Percentiles rank a stretch among this genome's conserved stretches.
Evolutionary conservation across 2,113 vertebrate genomes (phyloP).

Genomic region (Paraplagusia blochii): DNA sequence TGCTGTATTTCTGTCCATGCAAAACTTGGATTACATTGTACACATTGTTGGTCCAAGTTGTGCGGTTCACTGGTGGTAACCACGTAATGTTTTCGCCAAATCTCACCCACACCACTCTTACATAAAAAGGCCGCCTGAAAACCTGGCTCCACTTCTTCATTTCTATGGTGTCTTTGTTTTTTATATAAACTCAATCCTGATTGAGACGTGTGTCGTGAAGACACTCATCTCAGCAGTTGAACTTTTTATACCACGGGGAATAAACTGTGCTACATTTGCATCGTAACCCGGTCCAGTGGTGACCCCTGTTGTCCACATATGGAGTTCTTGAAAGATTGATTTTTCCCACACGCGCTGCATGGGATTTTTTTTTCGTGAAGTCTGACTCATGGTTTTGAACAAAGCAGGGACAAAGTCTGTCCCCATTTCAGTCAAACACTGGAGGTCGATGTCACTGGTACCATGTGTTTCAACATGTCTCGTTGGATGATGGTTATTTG

Average conservation of each 20-base stretch:
- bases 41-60: too few relatives aligned
- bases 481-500: conserved; percentile 50
- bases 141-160: neutral
- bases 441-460: conserved; percentile 39
- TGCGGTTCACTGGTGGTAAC: too few relatives aligned
- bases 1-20: too few relatives aligned
- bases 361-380: conserved; percentile 35
- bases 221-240: conserved; percentile 54
- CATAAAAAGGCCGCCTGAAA: too few relatives aligned
- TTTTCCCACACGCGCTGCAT: conserved; percentile 46
- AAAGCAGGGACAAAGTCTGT: conserved; percentile 37
- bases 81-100: too few relatives aligned
- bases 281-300: neutral
- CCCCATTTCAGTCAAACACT: conserved; percentile 15
- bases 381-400: too few relatives aligned
- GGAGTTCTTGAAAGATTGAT: conserved; percentile 37
- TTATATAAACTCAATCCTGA: conserved; percentile 18
- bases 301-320: conserved; percentile 25
- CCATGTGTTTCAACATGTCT: conserved; percentile 46
- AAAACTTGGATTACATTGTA: too few relatives aligned
- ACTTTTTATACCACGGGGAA: conserved; percentile 32
- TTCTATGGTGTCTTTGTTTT: neutral
- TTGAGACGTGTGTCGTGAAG: conserved; percentile 18
- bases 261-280: conserved; percentile 1
- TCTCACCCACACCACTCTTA: too few relatives aligned